Evolutionary conservation across 2,888 invertebrate genomes (phyloP).

Genomic region (Daptonema setosum): DNA sequence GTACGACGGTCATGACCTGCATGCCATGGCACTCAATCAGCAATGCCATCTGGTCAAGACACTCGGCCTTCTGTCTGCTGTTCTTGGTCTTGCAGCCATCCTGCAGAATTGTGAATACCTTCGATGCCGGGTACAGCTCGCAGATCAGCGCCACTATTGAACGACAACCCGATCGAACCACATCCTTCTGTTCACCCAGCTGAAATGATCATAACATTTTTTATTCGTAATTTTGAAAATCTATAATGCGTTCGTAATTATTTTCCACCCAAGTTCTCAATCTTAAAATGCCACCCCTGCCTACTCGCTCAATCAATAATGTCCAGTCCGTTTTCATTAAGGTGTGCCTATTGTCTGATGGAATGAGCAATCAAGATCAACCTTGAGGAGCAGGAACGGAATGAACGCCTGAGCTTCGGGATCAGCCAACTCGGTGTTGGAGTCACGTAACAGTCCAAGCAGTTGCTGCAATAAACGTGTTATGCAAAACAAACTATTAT

Average conservation of each 20-base stretch:
- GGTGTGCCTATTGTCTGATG: too few relatives aligned
- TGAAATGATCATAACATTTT: slow-evolving; percentile 12
- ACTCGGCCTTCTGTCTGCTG: slow-evolving; percentile 81
- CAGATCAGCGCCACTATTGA: slow-evolving; percentile 61
- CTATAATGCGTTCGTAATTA: neutral
- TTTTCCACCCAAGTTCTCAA: too few relatives aligned
- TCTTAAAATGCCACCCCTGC: too few relatives aligned
- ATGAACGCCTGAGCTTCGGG: slow-evolving; percentile 76
- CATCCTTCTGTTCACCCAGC: slow-evolving; percentile 81
- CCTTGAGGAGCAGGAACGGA: slow-evolving; percentile 79
- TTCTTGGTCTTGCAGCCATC: slow-evolving; percentile 91
- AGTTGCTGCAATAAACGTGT: slow-evolving; percentile 9
- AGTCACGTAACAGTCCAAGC: slow-evolving; percentile 51
- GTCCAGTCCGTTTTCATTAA: too few relatives aligned
- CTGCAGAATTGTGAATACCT: slow-evolving; percentile 68
- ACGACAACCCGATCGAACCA: slow-evolving; percentile 68
- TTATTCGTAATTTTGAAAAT: too few relatives aligned
- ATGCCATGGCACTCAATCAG: slow-evolving; percentile 66
- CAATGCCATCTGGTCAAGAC: slow-evolving; percentile 67
- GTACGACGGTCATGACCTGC: slow-evolving; percentile 56
- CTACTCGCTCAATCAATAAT: too few relatives aligned
- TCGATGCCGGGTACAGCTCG: slow-evolving; percentile 62
- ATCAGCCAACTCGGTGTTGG: slow-evolving; percentile 63
- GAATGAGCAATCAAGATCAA: too few relatives aligned
- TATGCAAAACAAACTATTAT: neutral